Percentiles rank a stretch among this genome's conserved stretches.
These are phyloP conservation scores for Sternarchorhynchus goeldii DNA, from an alignment of 2,797 vertebrate genomes.

Conservation along the genomic window DNA sequence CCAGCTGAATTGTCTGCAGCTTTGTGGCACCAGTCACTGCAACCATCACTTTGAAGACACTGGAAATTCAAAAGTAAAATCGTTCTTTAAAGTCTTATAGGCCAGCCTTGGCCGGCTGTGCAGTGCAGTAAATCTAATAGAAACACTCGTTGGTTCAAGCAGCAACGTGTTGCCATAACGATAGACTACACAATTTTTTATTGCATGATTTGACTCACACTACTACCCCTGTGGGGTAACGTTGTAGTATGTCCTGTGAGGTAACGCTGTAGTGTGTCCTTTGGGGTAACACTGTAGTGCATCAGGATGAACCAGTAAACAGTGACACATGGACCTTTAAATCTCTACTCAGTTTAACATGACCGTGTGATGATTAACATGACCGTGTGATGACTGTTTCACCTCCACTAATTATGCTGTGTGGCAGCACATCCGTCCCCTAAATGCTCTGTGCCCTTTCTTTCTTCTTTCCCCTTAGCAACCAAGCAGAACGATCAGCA, in stretches of 20 bases:
- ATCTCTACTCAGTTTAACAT: constrained; percentile 16
- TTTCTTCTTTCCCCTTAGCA: constrained; percentile 26
- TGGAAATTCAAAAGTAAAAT: constrained; percentile 14
- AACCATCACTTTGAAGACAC: background rate
- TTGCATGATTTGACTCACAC: background rate
- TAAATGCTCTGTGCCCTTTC: constrained; percentile 39
- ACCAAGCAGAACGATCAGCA: constrained; percentile 24
- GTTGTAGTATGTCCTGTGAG: too few relatives aligned
- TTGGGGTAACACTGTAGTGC: too few relatives aligned
- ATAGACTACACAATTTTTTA: background rate
- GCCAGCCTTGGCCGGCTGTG: background rate
- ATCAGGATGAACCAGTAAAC: background rate
- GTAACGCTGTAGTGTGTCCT: too few relatives aligned
- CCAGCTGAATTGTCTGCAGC: too few relatives aligned
- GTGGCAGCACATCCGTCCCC: constrained; percentile 14
- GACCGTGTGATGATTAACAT: too few relatives aligned
- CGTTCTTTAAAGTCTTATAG: background rate
- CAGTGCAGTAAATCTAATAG: background rate
- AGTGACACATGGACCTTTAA: background rate
- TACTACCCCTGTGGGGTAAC: too few relatives aligned
- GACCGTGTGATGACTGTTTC: constrained; percentile 17
- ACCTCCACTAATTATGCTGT: constrained; percentile 33
- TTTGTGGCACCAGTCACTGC: background rate
- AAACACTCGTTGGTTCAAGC: background rate
- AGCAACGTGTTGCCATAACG: background rate